Evolutionary conservation across 2,113 vertebrate genomes (phyloP), one percentile per base, ranked within the genome.

Genomic region (Ctenomys sociabilis): DNA sequence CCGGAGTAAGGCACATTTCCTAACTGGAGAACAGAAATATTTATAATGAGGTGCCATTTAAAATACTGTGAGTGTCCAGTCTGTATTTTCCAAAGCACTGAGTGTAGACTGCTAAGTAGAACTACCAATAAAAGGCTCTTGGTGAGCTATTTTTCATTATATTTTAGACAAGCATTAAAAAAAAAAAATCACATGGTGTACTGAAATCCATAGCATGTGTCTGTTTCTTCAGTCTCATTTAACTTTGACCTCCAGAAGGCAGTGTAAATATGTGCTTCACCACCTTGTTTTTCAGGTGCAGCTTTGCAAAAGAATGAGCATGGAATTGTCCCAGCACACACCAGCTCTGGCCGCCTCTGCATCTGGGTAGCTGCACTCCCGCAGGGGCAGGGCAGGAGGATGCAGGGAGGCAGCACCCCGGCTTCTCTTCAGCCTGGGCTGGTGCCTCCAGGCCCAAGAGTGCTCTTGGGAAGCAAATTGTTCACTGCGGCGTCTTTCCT

Each of bases 81-180:
- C 95, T 96, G 78, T 73, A 40, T 87, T 73, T 83, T 35, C 49
- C 49, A 80, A 61, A 89, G 37, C 82, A 89, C 32, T 43, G 57
- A 90, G 1, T 89, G 0, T 77, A 93, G 77, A 66, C 61, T 85
- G 63, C 78, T 75, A 73, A 88, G 89, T 19, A 95, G 52, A 91
- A 81, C 61, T 77, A 19, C 93, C 77, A 93, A 49, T 43, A 75
- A 92, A 85, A 86, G 45, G 11, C 37, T 85, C 66, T 90, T 81
- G 88, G 43, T 30, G 80, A 77, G 84, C 86, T 92, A 72, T 30
- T 13, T 96, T 90, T 93, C 80, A 43, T 68, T 97, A 35, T 86
- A 40, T 93, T 94, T 93, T 88, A 88, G 30, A 85, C 3, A 93
- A 75, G 5, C 73, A 22, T 54, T 73, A 52, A 28, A 24, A 40